These are phyloP conservation scores for Macropis europaea DNA, from an alignment of 2,888 invertebrate genomes.

Conservation along the genomic window DNA sequence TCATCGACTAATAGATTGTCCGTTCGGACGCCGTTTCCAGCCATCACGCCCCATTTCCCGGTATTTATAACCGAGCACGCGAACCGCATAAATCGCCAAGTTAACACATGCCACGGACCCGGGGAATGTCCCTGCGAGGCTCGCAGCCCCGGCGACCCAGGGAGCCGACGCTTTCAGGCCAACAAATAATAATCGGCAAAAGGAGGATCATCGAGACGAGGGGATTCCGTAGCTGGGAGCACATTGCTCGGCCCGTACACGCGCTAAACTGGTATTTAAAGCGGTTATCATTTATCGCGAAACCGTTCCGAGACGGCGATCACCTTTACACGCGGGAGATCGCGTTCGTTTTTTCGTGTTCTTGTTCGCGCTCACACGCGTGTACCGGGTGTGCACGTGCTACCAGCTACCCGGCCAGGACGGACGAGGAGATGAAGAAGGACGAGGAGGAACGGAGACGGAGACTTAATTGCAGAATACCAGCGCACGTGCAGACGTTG, in stretches of 20 bases:
- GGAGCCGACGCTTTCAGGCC: neutral
- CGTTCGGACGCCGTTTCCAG: neutral
- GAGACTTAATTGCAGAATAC: conserved; percentile 61
- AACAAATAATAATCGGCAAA: conserved; percentile 34
- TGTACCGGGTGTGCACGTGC: conserved; percentile 51
- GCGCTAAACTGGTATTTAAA: conserved; percentile 64
- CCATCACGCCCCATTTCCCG: neutral
- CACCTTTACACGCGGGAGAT: conserved; percentile 16
- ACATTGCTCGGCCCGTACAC: conserved; percentile 30
- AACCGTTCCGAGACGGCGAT: conserved; percentile 52
- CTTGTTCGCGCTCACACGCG: conserved; percentile 28
- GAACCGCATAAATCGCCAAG: neutral
- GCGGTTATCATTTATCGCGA: conserved; percentile 60
- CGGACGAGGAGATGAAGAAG: conserved; percentile 12
- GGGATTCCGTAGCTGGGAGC: conserved; percentile 31
- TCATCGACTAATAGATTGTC: conserved; percentile 1
- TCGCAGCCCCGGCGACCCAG: too few relatives aligned
- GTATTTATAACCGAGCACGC: neutral
- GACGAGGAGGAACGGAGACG: conserved; percentile 22
- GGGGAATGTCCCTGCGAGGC: too few relatives aligned
- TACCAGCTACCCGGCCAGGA: conserved; percentile 17
- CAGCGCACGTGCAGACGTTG: conserved; percentile 64
- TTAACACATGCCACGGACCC: too few relatives aligned
- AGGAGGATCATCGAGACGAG: conserved; percentile 19
- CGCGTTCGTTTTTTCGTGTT: conserved; percentile 37